These are phyloP conservation scores for Neoascia interrupta DNA, from an alignment of 2,888 invertebrate genomes.

Conservation along the genomic window DNA sequence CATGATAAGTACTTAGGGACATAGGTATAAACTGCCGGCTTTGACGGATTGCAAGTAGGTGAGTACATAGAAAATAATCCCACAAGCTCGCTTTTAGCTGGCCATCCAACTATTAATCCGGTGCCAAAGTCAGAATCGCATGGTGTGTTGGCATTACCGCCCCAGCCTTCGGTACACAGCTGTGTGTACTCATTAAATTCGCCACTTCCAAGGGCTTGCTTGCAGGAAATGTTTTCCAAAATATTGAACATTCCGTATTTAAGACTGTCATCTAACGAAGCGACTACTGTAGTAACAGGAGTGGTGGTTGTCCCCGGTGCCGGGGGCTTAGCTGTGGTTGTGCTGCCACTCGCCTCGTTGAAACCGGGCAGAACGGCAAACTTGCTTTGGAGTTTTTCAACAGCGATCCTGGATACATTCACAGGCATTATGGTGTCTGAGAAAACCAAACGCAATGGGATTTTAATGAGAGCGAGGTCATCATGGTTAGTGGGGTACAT, in stretches of 20 bases:
- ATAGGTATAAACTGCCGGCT: conserved; percentile 41
- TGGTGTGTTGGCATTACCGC: conserved; percentile 29
- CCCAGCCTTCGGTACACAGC: conserved; percentile 43
- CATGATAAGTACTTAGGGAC: conserved; percentile 42
- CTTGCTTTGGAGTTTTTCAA: background rate
- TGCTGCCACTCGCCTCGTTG: background rate
- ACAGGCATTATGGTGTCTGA: conserved; percentile 17
- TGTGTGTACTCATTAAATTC: conserved; percentile 50
- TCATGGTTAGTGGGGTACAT: conserved; percentile 52
- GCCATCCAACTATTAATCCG: conserved; percentile 48
- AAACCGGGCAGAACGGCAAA: conserved; percentile 41
- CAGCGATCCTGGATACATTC: background rate
- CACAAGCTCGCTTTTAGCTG: conserved; percentile 34
- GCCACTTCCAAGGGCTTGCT: conserved; percentile 5
- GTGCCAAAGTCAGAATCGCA: conserved; percentile 51
- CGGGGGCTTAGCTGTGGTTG: background rate
- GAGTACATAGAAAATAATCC: conserved; percentile 44
- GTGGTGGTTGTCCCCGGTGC: too few species aligned
- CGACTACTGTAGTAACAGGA: too few species aligned
- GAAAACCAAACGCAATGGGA: conserved; percentile 37
- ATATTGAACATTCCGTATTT: conserved; percentile 36
- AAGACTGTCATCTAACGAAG: conserved; percentile 15
- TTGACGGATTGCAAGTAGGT: conserved; percentile 2
- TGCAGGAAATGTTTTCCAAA: conserved; percentile 18
- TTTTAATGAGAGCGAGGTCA: conserved; percentile 48